Evolutionary conservation across 2,888 invertebrate species (phyloP).

Genomic region (Oligia latruncula): DNA sequence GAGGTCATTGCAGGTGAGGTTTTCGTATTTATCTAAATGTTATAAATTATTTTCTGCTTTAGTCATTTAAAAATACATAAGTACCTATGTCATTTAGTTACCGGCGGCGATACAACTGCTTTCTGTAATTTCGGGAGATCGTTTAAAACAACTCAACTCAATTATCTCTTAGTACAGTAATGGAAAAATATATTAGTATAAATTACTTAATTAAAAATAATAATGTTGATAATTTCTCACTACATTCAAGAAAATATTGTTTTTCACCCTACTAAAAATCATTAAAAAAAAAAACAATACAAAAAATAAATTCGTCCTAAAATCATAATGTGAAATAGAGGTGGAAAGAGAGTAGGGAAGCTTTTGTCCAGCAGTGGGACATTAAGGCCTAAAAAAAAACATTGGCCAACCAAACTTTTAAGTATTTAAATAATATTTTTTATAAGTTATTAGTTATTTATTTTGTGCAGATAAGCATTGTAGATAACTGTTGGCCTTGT

Average conservation of each 20-base stretch:
- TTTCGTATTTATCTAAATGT: not conserved
- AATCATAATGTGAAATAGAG: no score
- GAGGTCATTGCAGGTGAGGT: conserved; percentile 96
- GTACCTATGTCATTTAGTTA: no score
- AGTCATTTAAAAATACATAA: not conserved
- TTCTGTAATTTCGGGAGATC: not conserved
- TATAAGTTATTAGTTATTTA: not conserved
- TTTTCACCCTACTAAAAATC: not conserved
- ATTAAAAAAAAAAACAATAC: not conserved
- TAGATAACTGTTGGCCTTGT: not conserved
- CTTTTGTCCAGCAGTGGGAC: no score
- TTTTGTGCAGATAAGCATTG: not conserved
- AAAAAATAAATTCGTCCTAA: not conserved
- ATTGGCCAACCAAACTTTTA: not conserved
- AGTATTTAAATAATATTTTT: not conserved
- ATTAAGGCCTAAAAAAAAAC: no score
- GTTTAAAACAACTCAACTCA: not conserved
- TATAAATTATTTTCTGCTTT: not conserved
- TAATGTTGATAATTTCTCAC: not conserved
- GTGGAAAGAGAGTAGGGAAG: no score
- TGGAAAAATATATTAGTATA: not conserved
- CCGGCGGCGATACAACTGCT: not conserved
- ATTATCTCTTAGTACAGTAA: not conserved
- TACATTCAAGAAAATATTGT: not conserved
- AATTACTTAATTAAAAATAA: not conserved